Percentiles rank a stretch among this genome's conserved stretches.
These are phyloP conservation scores for Monoplex corrugatus DNA, from an alignment of 2,888 invertebrate genomes.

Conservation along the genomic window DNA sequence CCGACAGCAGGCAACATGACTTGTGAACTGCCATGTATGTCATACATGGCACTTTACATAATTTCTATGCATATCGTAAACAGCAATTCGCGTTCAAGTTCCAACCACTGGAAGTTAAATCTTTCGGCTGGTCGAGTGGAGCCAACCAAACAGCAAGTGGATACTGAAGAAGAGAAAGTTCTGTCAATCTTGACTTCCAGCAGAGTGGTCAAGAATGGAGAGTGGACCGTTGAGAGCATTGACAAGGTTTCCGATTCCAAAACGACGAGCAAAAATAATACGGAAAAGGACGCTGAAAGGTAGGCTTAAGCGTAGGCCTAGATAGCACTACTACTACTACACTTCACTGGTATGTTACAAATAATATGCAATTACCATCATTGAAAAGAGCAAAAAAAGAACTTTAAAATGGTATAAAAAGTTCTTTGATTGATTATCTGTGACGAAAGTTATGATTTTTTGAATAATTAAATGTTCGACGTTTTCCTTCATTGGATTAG, in stretches of 20 bases:
- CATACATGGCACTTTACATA: conserved; percentile 87
- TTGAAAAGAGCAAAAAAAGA: too few relatives aligned
- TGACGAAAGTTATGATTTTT: too few relatives aligned
- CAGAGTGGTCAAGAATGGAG: conserved; percentile 47
- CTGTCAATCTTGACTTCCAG: conserved; percentile 44
- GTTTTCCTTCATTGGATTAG: too few relatives aligned
- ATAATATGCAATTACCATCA: too few relatives aligned
- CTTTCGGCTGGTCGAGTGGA: conserved; percentile 83
- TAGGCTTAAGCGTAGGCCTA: too few relatives aligned
- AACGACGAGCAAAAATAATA: not conserved
- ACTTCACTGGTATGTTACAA: too few relatives aligned
- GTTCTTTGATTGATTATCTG: too few relatives aligned
- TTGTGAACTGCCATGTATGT: conserved; percentile 78
- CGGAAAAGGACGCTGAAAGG: not conserved
- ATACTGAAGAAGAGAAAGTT: conserved; percentile 46
- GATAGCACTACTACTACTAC: too few relatives aligned
- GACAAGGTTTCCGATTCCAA: not conserved
- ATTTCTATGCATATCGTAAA: conserved; percentile 88
- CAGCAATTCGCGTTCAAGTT: conserved; percentile 92
- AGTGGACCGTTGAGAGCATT: conserved; percentile 41
- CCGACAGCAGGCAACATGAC: conserved; percentile 66
- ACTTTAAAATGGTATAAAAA: not conserved
- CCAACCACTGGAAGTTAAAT: conserved; percentile 92
- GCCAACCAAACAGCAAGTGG: conserved; percentile 63
- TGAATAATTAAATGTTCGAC: too few relatives aligned